phyloP scores from a whole-genome alignment of 2,797 vertebrate genomes.

The Rhodeus uyekii region DNA sequence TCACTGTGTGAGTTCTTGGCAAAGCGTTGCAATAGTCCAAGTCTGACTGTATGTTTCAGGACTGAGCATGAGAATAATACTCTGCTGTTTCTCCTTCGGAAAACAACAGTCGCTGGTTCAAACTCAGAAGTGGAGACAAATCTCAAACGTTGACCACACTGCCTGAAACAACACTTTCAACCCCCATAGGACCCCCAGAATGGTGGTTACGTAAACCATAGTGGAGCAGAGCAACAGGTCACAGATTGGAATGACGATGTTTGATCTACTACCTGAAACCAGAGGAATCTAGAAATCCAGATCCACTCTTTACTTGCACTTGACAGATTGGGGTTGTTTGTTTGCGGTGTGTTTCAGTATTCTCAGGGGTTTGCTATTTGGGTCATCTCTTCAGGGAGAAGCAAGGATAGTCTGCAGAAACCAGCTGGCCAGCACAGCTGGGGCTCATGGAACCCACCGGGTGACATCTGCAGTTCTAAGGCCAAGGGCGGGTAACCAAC shows the following conservation, averaged over 20 bases:
- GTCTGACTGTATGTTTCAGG: slow-evolving; percentile 28
- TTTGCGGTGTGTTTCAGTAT: slow-evolving; percentile 34
- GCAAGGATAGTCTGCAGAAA: slow-evolving; percentile 63
- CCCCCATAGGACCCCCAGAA: background rate
- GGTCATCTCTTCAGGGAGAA: slow-evolving; percentile 73
- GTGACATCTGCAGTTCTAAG: slow-evolving; percentile 71
- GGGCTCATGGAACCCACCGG: slow-evolving; percentile 59
- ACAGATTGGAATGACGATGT: background rate
- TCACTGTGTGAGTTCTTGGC: slow-evolving; percentile 6
- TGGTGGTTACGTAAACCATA: background rate
- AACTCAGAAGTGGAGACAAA: slow-evolving; percentile 10
- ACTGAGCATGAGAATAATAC: slow-evolving; percentile 39
- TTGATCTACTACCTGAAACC: background rate
- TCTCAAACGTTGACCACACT: background rate
- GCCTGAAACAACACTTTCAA: background rate
- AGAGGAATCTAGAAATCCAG: slow-evolving; percentile 17
- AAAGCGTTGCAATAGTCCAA: background rate
- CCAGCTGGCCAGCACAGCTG: slow-evolving; percentile 75
- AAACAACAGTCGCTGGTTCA: slow-evolving; percentile 15
- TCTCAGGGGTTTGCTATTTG: slow-evolving; percentile 65
- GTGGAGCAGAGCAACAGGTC: background rate
- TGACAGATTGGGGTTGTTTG: slow-evolving; percentile 55
- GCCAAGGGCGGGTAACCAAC: slow-evolving; percentile 59
- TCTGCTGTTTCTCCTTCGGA: slow-evolving; percentile 33
- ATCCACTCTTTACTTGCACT: slow-evolving; percentile 30